These are phyloP conservation scores for Cheirogaleus medius DNA, from an alignment of 2,113 vertebrate genomes.

Conservation along the genomic window DNA sequence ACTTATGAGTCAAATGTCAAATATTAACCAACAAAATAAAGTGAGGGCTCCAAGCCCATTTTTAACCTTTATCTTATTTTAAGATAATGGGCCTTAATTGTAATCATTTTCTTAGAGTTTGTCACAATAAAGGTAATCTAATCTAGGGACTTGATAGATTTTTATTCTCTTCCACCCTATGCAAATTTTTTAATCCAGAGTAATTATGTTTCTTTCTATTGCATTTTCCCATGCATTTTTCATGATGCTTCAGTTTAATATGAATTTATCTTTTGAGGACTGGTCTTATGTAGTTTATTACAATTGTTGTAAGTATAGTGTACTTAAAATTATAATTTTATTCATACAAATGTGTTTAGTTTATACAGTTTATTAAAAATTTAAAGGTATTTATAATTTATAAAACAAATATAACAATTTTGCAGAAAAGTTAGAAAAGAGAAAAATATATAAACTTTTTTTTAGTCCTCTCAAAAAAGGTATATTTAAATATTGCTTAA, in stretches of 20 bases:
- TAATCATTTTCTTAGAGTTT: neutral
- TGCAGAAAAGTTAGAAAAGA: conserved; percentile 50
- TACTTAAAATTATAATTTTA: conserved; percentile 77
- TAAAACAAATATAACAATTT: conserved; percentile 66
- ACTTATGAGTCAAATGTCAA: neutral
- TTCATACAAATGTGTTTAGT: conserved; percentile 65
- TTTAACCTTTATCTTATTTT: conserved; percentile 9
- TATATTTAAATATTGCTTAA: conserved; percentile 38
- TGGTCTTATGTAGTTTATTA: conserved; percentile 40
- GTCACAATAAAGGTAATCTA: conserved; percentile 22
- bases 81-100: neutral
- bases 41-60: neutral
- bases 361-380: conserved; percentile 74
- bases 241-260: conserved; percentile 71
- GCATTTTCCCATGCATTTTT: conserved; percentile 70
- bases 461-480: conserved; percentile 7
- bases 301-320: conserved; percentile 36
- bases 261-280: conserved; percentile 69
- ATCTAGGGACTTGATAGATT: conserved; percentile 19
- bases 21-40: neutral
- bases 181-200: conserved; percentile 46
- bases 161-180: conserved; percentile 33
- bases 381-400: conserved; percentile 74
- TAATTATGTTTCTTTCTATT: conserved; percentile 64
- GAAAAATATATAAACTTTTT: conserved; percentile 46